phyloP scores from a whole-genome alignment of 2,888 invertebrate genomes.

The Drosophila pseudotalamancana region DNA sequence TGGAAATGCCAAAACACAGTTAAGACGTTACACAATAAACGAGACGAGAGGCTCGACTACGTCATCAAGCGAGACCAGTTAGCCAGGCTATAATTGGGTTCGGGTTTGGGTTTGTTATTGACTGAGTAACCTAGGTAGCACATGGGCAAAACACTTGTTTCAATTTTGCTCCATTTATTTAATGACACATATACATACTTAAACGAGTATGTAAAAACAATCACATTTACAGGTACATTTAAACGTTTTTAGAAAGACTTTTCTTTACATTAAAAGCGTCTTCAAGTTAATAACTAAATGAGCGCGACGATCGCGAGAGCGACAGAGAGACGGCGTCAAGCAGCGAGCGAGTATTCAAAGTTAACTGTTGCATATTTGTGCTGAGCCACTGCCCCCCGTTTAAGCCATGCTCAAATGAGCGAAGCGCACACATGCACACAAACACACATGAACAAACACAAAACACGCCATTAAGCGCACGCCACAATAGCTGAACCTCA shows the following conservation, averaged over 20 bases:
- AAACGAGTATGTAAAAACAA: constrained; percentile 7
- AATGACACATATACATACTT: constrained; percentile 32
- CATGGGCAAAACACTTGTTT: constrained; percentile 55
- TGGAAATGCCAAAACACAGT: constrained; percentile 75
- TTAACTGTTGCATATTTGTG: constrained; percentile 68
- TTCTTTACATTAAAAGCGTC: constrained; percentile 25
- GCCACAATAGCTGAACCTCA: constrained; percentile 57
- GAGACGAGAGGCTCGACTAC: constrained; percentile 51
- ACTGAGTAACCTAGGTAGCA: constrained; percentile 69
- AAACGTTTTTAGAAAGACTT: constrained; percentile 4
- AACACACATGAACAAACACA: constrained; percentile 20
- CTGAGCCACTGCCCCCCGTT: constrained; percentile 58
- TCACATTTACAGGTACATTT: constrained; percentile 16
- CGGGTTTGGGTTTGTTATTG: constrained; percentile 38
- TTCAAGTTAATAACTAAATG: constrained; percentile 24
- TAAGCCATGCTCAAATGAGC: constrained; percentile 68
- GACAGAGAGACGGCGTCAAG: constrained; percentile 14
- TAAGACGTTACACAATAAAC: constrained; percentile 73
- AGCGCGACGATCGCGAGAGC: constrained; percentile 23
- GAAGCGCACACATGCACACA: constrained; percentile 38
- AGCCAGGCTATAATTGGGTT: constrained; percentile 45
- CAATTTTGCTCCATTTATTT: constrained; percentile 35
- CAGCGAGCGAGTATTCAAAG: constrained; percentile 23
- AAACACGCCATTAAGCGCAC: constrained; percentile 18
- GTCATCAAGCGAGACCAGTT: constrained; percentile 63